A percentile compares a stretch with the other conserved stretches of the same genome.
Conservation (phyloP, 2,797 vertebrate genomes). For the Chloroceryle amazona region DNA sequence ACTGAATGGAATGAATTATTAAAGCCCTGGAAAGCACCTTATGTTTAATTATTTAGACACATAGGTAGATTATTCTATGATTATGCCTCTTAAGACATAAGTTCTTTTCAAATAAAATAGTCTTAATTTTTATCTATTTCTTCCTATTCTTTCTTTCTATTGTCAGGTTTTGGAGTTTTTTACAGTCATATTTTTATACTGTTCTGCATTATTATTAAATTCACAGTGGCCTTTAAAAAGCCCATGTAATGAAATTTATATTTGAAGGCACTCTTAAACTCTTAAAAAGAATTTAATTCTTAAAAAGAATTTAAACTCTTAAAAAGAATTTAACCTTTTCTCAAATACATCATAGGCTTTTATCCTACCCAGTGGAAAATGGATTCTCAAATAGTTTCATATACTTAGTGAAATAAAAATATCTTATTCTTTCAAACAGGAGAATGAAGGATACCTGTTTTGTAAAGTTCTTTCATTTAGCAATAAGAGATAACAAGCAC, state of each 20-base stretch:
- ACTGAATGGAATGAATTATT: conserved; percentile 58
- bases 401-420: neutral
- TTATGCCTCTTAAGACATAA: neutral
- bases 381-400: neutral
- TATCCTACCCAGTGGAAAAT: neutral
- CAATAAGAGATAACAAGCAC: neutral
- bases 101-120: neutral
- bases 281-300: neutral
- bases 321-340: neutral
- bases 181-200: neutral
- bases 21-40: conserved; percentile 51
- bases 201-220: neutral
- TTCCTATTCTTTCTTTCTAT: neutral
- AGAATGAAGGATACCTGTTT: neutral
- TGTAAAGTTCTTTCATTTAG: neutral
- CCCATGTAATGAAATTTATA: neutral
- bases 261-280: neutral
- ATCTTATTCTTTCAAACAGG: neutral
- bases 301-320: neutral
- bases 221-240: neutral
- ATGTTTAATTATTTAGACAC: conserved; percentile 57
- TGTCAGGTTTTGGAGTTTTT: neutral
- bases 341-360: neutral
- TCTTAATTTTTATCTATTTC: neutral
- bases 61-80: neutral